Base-by-base conservation (phyloP, 2,113 vertebrate genomes). In the Brachypteracias leptosomus region DNA sequence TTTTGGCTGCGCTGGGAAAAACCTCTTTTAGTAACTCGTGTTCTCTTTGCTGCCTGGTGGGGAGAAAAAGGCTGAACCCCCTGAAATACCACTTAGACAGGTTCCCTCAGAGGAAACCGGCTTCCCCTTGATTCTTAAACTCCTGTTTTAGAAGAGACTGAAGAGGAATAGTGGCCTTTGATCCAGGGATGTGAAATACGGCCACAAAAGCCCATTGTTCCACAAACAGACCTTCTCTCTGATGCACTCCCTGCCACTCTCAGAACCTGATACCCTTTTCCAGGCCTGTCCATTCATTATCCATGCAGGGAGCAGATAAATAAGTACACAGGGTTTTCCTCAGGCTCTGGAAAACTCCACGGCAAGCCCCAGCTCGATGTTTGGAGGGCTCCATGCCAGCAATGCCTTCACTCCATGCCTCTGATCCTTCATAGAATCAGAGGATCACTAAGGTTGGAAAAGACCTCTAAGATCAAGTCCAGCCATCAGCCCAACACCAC, bases 361-460 rank as follows among this genome's bases (percentile, higher is more conserved):
- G 13, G 73, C n/a, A 28, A 77, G 35, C 54, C 59, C 25, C 0
- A 0, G 17, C 35, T 62, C 5, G 1, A 0, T 0, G 6, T 16
- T 29, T 11, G 29, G 55, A 36, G 17, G 20, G 49, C 26, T 28
- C 25, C 0, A 2, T 0, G 3, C 51, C 25, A 13, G 65, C 0
- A 0, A 10, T 58, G 47, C 28, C 44, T 46, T 70, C 12, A 11
- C 57, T 51, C 5, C 1, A 7, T 1, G 6, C 44, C 57, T 36
- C 31, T 0, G 1, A 36, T 70, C 55, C n/a, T 11, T 42, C 42
- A 42, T 15, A 42, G 42, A 42, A 42, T 42, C 42, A 42, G 11
- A 42, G 42, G 15, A 42, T 42, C 42, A 42, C 42, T 42, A 42
- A 11, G 42, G 42, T 42, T 42, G 42, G 42, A 42, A 42, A 42